These are phyloP conservation scores for Geococcyx californianus DNA, from an alignment of 2,113 vertebrate species.

Conservation along the genomic window DNA sequence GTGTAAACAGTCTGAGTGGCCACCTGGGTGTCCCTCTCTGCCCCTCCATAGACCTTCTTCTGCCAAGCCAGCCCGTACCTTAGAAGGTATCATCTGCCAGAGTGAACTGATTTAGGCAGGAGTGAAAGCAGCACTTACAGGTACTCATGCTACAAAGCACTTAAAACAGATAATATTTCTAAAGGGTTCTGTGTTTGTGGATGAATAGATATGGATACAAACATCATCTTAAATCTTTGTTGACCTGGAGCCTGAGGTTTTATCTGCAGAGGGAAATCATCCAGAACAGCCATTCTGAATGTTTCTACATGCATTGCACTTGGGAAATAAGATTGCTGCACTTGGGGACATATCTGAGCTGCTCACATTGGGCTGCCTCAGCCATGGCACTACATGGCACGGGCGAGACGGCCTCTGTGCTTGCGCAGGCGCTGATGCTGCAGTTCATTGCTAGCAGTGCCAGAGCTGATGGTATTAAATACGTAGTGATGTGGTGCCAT, in stretches of 20 bases:
- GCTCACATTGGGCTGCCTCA: not conserved
- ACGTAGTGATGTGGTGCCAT: rapidly evolving
- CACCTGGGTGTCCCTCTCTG: rapidly evolving
- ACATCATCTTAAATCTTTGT: not conserved
- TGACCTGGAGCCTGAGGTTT: not conserved
- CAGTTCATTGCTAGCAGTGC: not conserved
- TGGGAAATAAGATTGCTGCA: not conserved
- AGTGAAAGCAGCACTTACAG: not conserved
- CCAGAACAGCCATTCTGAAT: not conserved
- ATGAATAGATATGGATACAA: not conserved
- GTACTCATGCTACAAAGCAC: not conserved
- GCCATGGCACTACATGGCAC: rapidly evolving
- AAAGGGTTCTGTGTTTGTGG: rapidly evolving
- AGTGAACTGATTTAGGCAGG: not conserved
- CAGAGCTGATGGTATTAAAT: not conserved
- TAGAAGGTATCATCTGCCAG: not conserved
- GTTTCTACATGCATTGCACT: not conserved
- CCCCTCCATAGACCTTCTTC: not conserved
- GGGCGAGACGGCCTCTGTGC: rapidly evolving
- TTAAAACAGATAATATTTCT: not conserved
- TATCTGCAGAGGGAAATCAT: not conserved
- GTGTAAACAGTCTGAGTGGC: not conserved
- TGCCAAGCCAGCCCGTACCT: rapidly evolving
- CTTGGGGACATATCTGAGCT: not conserved
- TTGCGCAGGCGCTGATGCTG: not conserved